Conservation (phyloP, 2,113 vertebrate genomes). For the Lepus timidus region DNA sequence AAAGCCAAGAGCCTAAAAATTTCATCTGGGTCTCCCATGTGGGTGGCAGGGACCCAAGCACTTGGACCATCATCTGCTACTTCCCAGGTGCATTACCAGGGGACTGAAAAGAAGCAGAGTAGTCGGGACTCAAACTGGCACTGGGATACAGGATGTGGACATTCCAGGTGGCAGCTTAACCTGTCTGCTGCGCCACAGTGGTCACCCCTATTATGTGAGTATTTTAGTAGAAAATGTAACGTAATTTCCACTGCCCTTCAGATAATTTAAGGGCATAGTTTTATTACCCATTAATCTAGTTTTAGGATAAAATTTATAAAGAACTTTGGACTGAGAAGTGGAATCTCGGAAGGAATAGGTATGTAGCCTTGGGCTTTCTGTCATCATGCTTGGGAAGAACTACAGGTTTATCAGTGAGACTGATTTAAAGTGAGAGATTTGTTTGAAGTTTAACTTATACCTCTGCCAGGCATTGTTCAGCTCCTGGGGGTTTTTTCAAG, state of each 20-base stretch:
- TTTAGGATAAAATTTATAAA: slow-evolving; percentile 58
- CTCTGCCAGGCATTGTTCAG: not conserved
- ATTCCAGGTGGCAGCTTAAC: no score
- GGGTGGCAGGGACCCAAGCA: no score
- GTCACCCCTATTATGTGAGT: not conserved
- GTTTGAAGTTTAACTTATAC: not conserved
- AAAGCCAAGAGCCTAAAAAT: no score
- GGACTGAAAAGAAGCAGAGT: no score
- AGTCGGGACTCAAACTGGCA: no score
- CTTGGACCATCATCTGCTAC: no score
- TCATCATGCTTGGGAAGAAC: slow-evolving; percentile 39
- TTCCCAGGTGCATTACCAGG: no score
- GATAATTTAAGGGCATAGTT: slow-evolving; percentile 13
- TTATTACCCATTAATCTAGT: slow-evolving; percentile 12
- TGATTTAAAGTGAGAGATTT: slow-evolving; percentile 8
- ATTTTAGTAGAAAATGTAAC: slow-evolving; percentile 53
- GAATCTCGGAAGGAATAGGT: slow-evolving; percentile 24
- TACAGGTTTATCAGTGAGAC: not conserved
- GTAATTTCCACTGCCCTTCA: slow-evolving; percentile 24
- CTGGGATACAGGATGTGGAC: no score
- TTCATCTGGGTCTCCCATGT: no score
- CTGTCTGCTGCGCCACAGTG: no score
- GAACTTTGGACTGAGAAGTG: not conserved
- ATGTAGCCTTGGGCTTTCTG: not conserved
- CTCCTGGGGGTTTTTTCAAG: not conserved